Percentiles rank a stretch among this genome's conserved stretches.
Conservation (phyloP, 2,113 vertebrate species). For the Gallinago paraguaiae region DNA sequence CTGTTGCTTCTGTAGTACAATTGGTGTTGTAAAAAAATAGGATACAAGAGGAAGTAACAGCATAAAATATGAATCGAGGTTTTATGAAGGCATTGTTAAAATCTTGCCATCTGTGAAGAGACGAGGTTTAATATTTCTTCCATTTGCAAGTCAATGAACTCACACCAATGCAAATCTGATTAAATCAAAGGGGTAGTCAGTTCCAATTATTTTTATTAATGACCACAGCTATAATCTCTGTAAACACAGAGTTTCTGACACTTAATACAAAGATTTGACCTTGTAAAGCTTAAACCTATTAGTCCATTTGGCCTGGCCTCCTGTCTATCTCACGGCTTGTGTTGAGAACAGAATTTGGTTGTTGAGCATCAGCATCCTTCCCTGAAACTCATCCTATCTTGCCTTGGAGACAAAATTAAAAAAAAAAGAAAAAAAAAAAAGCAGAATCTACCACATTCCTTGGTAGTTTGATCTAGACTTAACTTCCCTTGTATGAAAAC, state of each 20-base stretch:
- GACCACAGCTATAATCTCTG: background rate
- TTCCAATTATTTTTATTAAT: constrained; percentile 59
- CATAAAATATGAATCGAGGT: background rate
- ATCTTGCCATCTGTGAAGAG: constrained; percentile 6
- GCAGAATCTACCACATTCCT: background rate
- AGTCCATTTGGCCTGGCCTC: constrained; percentile 8
- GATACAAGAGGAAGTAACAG: background rate
- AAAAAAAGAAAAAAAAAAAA: too few relatives aligned
- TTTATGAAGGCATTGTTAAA: constrained; percentile 18
- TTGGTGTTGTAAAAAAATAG: background rate
- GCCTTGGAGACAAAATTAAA: background rate
- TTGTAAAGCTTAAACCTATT: background rate
- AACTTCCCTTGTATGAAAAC: background rate
- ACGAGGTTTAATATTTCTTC: constrained; percentile 19
- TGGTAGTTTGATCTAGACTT: background rate
- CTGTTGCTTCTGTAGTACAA: background rate
- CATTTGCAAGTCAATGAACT: constrained; percentile 11
- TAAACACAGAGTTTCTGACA: constrained; percentile 13
- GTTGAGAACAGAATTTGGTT: background rate
- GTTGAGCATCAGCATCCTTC: background rate
- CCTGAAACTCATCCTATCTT: background rate
- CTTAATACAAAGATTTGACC: constrained; percentile 28
- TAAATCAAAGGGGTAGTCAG: background rate
- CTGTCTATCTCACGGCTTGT: background rate
- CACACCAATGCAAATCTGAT: constrained; percentile 14